Evolutionary conservation across 2,113 vertebrate genomes (phyloP).

Genomic region (Scomber japonicus): DNA sequence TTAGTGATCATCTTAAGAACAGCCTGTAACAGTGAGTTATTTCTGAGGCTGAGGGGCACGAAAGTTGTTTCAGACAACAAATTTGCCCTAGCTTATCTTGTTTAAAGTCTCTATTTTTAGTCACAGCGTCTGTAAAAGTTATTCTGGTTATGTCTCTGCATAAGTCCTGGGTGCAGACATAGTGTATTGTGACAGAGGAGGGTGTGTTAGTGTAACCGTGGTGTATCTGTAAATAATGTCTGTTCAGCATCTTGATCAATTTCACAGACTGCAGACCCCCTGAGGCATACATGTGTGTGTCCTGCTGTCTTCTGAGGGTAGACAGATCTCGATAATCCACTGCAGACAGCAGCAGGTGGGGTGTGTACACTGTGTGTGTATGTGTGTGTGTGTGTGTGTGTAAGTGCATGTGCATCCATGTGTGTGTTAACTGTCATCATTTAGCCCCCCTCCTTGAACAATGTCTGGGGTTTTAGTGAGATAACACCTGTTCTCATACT

Average conservation of each 20-base stretch:
- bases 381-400: constrained; percentile 62
- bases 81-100: too few species aligned
- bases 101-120: too few species aligned
- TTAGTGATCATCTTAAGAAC: not conserved
- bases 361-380: constrained; percentile 33
- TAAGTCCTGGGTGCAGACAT: not conserved
- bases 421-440: constrained; percentile 48
- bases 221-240: constrained; percentile 54
- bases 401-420: constrained; percentile 30
- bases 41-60: too few species aligned
- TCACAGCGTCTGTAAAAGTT: not conserved
- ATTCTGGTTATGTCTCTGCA: not conserved
- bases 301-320: constrained; percentile 72
- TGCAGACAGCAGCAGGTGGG: constrained; percentile 77
- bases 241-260: constrained; percentile 71
- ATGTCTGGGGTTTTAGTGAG: constrained; percentile 72
- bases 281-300: constrained; percentile 60
- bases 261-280: constrained; percentile 70
- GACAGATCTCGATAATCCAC: constrained; percentile 79
- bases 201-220: constrained; percentile 2
- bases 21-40: too few species aligned
- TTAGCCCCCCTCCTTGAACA: constrained; percentile 63
- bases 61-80: not conserved
- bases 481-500: constrained; percentile 80
- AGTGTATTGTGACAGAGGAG: constrained; percentile 1